phyloP scores from a whole-genome alignment of 2,113 vertebrate genomes.

The Stegastes partitus region DNA sequence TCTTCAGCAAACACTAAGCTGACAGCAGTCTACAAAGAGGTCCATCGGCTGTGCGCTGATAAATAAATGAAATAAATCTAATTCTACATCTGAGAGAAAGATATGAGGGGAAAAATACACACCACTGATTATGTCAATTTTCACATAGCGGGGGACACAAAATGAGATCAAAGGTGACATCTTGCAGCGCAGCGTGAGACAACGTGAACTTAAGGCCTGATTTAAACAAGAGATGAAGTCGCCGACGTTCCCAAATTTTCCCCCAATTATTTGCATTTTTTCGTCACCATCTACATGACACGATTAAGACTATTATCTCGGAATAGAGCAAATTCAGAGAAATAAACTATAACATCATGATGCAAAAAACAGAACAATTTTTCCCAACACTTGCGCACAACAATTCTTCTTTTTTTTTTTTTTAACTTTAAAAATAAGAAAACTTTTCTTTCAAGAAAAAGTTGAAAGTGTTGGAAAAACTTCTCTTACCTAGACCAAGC shows the following conservation, averaged over 20 bases:
- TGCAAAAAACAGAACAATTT: background rate
- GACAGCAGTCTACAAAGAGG: constrained; percentile 61
- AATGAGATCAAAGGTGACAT: constrained; percentile 61
- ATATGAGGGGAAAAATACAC: constrained; percentile 35
- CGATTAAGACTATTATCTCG: constrained; percentile 9
- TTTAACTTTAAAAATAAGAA: background rate
- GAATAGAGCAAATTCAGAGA: background rate
- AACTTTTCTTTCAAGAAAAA: constrained; percentile 18
- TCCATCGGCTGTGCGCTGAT: constrained; percentile 35
- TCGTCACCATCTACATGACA: constrained; percentile 1
- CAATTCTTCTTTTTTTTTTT: background rate
- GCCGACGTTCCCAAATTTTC: constrained; percentile 24
- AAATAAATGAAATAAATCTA: constrained; percentile 62
- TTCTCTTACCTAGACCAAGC: constrained; percentile 68
- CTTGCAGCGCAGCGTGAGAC: constrained; percentile 19
- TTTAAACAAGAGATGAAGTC: constrained; percentile 61
- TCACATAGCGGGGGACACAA: constrained; percentile 38
- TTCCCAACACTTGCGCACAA: too few species aligned
- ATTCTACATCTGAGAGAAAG: constrained; percentile 44
- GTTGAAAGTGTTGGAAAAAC: constrained; percentile 18
- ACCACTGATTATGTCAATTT: constrained; percentile 65
- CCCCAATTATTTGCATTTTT: constrained; percentile 59
- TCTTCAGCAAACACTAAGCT: constrained; percentile 71
- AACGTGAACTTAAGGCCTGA: constrained; percentile 59
- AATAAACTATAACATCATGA: background rate